These are phyloP conservation scores for Danio kyathit DNA, from an alignment of 2,797 vertebrate genomes.

Conservation along the genomic window DNA sequence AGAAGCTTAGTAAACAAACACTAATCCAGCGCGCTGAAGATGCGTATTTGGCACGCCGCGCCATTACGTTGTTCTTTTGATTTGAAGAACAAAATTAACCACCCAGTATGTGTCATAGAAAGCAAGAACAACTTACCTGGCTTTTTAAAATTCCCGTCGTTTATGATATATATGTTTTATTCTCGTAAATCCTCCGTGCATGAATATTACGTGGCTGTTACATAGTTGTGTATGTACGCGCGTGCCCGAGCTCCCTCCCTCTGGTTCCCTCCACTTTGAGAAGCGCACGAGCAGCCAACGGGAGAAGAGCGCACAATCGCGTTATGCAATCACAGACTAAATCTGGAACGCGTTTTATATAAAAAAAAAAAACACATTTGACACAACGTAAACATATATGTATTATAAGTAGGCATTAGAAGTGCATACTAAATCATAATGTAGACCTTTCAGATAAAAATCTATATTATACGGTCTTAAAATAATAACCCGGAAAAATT, in stretches of 20 bases:
- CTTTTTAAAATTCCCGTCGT: not conserved
- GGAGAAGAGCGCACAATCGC: conserved; percentile 46
- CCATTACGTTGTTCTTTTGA: conserved; percentile 28
- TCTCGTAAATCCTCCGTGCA: conserved; percentile 15
- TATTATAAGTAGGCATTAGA: not conserved
- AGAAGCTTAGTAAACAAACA: conserved; percentile 36
- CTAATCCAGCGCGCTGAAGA: conserved; percentile 35
- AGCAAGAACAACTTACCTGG: conserved; percentile 26
- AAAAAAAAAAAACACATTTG: not conserved
- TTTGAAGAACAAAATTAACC: conserved; percentile 6
- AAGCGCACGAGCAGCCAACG: conserved; percentile 34
- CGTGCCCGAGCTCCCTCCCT: not conserved
- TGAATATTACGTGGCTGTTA: conserved; percentile 11
- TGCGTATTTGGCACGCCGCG: conserved; percentile 24
- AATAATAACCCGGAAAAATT: not conserved
- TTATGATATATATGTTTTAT: not conserved
- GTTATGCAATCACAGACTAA: conserved; percentile 46
- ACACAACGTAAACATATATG: not conserved
- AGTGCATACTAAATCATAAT: not conserved
- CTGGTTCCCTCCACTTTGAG: conserved; percentile 21
- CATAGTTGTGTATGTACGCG: not conserved
- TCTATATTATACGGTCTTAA: not conserved
- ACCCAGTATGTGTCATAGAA: not conserved
- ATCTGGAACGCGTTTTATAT: conserved; percentile 5
- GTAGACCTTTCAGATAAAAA: not conserved